Evolutionary conservation across 2,888 invertebrate genomes (phyloP), one percentile per base, ranked within the genome.

Genomic region (Caenorhabditis afra): DNA sequence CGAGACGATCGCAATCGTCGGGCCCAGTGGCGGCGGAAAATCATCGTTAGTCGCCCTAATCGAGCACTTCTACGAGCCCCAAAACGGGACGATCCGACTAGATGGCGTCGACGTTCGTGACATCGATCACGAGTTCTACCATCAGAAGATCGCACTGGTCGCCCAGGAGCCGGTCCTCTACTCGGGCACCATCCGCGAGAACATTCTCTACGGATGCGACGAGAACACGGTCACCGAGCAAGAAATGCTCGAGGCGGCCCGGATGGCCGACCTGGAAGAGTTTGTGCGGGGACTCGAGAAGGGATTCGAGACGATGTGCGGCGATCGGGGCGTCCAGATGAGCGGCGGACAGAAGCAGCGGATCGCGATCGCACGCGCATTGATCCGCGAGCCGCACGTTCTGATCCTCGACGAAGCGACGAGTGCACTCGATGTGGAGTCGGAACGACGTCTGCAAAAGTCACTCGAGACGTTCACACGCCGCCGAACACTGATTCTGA

Each of bases 401-500:
- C 23, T 50, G 50, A 50, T 50, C 4, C 20, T 29, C 29, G 29
- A 29, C 29, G 29, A 29, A 7, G 29, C 29, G 29, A 29, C 29
- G 29, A 29, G 29, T 7, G 29, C 29, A 3, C 7, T 29, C 4
- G 29, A 29, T 7, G 29, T 7, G 4, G 4, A 7, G 3, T 29
- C 29, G 29, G 29, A 29, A 7, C 4, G 4, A 7, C 3, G 3
- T 7, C 4, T 29, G 3, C 29, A 29, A 7, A 29, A 29, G 29
- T 3, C 29, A 7, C 3, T 29, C 29, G 29, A 29, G 29, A 3
- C 3, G 20, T 50, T 5, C 23, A 11, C 94, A 87, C 93, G 93
- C 85, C 91, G 91, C 7, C 45, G 95, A 52, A 96, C 95, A 0
- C 94, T 94, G 87, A 93, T 96, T 52, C 94, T 94, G 57, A 95